phyloP scores from a whole-genome alignment of 2,797 vertebrate species.

The Erpetoichthys calabaricus region DNA sequence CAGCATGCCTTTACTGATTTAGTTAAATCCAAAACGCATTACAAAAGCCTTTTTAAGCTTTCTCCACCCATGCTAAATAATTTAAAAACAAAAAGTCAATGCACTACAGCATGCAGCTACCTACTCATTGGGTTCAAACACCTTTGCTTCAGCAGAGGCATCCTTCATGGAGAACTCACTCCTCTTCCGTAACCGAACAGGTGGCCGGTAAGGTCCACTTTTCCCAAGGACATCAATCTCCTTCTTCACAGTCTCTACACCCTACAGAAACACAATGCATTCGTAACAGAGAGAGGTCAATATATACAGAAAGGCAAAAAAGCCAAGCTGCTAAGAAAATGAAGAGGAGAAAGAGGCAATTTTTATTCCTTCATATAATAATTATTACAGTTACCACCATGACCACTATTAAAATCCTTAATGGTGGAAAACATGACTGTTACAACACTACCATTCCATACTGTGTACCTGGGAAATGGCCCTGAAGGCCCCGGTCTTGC shows the following conservation, averaged over 20 bases:
- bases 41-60: no score
- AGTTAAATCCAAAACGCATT: neutral
- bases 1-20: no score
- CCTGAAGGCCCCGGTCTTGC: conserved; percentile 77
- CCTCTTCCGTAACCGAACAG: conserved; percentile 68
- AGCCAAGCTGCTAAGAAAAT: neutral
- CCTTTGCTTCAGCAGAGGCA: conserved; percentile 44
- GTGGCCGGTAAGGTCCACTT: conserved; percentile 71
- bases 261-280: conserved; percentile 37
- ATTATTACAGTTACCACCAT: no score
- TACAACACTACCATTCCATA: neutral
- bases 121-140: conserved; percentile 84
- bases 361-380: no score
- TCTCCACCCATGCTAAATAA: no score
- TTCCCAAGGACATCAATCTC: conserved; percentile 76
- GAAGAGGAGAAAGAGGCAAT: no score
- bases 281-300: conserved; percentile 1
- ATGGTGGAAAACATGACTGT: neutral
- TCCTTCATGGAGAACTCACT: conserved; percentile 74
- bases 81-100: no score
- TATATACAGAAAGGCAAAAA: conserved; percentile 1
- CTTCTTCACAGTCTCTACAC: conserved; percentile 80
- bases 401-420: no score
- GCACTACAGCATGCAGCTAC: conserved; percentile 24
- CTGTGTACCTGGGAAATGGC: conserved; percentile 75